A percentile compares a stretch with the other conserved stretches of the same genome.
phyloP scores from a whole-genome alignment of 2,797 vertebrate species.

The Rhinella marina region DNA sequence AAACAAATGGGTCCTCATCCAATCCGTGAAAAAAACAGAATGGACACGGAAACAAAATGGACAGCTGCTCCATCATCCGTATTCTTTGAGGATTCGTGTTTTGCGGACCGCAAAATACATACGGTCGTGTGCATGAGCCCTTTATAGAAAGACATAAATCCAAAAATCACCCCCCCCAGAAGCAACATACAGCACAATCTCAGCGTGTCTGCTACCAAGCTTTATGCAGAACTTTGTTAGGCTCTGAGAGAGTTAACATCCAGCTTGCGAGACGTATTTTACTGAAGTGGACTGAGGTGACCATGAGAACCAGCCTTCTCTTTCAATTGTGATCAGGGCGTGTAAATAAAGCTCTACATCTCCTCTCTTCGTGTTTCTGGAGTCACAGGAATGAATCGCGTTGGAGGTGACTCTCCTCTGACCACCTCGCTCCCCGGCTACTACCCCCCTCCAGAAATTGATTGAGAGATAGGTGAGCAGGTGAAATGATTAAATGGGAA shows the following conservation, averaged over 20 bases:
- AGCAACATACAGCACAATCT: no score
- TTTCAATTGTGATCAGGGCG: constrained; percentile 36
- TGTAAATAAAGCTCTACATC: constrained; percentile 49
- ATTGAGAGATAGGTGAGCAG: constrained; percentile 50
- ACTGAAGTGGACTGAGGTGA: neutral
- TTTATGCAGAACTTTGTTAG: neutral
- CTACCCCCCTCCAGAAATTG: constrained; percentile 26
- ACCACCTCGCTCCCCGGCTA: neutral
- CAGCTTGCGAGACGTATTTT: neutral
- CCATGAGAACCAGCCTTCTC: neutral
- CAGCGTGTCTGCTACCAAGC: no score
- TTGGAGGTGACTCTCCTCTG: constrained; percentile 9
- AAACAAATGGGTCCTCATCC: no score
- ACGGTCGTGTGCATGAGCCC: no score
- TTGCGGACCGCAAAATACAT: no score
- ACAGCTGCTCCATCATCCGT: no score
- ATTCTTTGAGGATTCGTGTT: no score
- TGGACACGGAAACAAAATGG: no score
- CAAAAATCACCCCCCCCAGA: no score
- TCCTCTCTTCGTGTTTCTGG: constrained; percentile 17
- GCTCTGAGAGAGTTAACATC: constrained; percentile 17
- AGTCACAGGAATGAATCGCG: constrained; percentile 7
- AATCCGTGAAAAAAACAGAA: no score
- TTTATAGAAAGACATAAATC: no score
- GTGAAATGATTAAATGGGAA: constrained; percentile 55